These are phyloP conservation scores for Heliopora coerulea DNA, from an alignment of 92 coral and sea anemone species.

Conservation along the genomic window DNA sequence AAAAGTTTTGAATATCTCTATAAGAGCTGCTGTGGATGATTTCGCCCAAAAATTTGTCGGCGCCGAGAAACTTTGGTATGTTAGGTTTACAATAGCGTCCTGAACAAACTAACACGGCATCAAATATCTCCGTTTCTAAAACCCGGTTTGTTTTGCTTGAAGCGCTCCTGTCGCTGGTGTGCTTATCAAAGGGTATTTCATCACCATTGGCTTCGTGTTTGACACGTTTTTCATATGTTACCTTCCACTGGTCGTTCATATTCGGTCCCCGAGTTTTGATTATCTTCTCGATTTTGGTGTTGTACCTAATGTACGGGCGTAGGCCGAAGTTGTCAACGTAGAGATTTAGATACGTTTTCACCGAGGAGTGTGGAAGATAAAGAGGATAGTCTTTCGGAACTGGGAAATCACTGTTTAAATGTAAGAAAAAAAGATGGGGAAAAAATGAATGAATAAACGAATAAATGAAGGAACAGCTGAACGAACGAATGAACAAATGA, in stretches of 20 bases:
- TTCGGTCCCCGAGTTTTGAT: conserved; percentile 37
- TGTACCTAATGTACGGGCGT: conserved; percentile 55
- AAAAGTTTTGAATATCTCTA: conserved; percentile 58
- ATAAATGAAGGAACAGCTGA: background rate
- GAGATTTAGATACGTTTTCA: conserved; percentile 54
- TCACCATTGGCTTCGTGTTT: background rate
- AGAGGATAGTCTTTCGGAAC: conserved; percentile 76
- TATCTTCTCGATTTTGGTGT: conserved; percentile 53
- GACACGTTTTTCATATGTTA: conserved; percentile 30
- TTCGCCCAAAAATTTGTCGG: conserved; percentile 59
- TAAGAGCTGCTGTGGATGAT: conserved; percentile 75
- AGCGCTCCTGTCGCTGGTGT: background rate
- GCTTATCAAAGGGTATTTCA: background rate
- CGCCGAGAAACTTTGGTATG: conserved; percentile 54
- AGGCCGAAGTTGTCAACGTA: conserved; percentile 63
- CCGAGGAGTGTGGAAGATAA: conserved; percentile 62
- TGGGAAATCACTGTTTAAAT: conserved; percentile 57
- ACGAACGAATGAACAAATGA: background rate
- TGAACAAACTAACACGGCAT: conserved; percentile 74
- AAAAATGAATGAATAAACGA: background rate
- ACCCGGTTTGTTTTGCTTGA: background rate
- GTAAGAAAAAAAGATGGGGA: background rate
- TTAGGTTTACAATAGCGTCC: conserved; percentile 75
- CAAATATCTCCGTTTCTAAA: conserved; percentile 48
- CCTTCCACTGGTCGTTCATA: conserved; percentile 58